Evolutionary conservation across 2,797 vertebrate species (phyloP).

Genomic region (Pangasius krempfi): DNA sequence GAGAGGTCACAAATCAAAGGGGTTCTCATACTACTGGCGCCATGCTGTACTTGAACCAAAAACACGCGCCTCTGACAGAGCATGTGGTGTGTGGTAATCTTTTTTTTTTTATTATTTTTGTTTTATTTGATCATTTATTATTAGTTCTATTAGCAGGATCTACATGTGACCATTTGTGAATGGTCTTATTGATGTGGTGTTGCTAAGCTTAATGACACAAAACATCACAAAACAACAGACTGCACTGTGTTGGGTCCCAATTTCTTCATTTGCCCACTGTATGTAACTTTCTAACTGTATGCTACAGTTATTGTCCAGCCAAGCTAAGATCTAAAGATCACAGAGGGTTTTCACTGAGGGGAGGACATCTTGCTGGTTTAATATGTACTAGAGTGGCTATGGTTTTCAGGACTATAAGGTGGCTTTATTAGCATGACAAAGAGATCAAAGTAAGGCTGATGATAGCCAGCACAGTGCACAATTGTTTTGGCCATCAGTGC

Average conservation of each 20-base stretch:
- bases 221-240: slow-evolving; percentile 1
- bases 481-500: slow-evolving; percentile 47
- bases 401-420: slow-evolving; percentile 37
- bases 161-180: background rate
- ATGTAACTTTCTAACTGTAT: background rate
- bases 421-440: slow-evolving; percentile 54
- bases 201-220: background rate
- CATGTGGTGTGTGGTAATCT: slow-evolving; percentile 20
- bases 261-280: background rate
- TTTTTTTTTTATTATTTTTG: background rate
- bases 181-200: slow-evolving; percentile 7
- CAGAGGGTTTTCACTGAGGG: background rate
- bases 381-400: slow-evolving; percentile 32
- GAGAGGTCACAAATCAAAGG: slow-evolving; percentile 62
- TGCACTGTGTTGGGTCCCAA: no score
- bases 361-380: slow-evolving; percentile 34
- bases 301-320: background rate
- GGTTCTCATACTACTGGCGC: slow-evolving; percentile 50
- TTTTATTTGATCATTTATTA: slow-evolving; percentile 48
- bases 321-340: background rate
- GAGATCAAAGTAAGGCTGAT: slow-evolving; percentile 53
- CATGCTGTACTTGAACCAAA: slow-evolving; percentile 46
- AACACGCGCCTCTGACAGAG: slow-evolving; percentile 32
- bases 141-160: slow-evolving; percentile 14
- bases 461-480: slow-evolving; percentile 46